phyloP scores from a whole-genome alignment of 2,797 vertebrate species.

The Poeciliopsis gracilis region DNA sequence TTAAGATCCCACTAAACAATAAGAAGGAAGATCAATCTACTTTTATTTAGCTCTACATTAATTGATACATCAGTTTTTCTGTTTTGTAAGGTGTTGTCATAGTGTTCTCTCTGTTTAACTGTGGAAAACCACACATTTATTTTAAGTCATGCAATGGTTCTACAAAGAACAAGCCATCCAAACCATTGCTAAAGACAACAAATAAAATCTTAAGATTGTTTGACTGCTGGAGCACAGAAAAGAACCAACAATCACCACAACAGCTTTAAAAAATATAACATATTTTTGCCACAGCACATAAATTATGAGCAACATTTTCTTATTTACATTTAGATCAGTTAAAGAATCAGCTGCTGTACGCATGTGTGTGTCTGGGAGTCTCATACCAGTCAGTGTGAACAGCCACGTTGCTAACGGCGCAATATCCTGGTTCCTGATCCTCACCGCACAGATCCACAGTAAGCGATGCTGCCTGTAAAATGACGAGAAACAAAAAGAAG shows the following conservation, averaged over 20 bases:
- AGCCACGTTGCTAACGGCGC: conserved; percentile 92
- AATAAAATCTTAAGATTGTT: neutral
- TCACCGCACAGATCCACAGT: conserved; percentile 95
- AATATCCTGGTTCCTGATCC: conserved; percentile 93
- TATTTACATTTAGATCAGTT: neutral
- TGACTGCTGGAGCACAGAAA: neutral
- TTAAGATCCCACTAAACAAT: too few species aligned
- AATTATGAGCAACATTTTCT: neutral
- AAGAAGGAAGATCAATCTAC: too few species aligned
- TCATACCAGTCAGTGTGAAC: conserved; percentile 93
- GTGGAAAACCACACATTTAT: too few species aligned
- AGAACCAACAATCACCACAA: neutral
- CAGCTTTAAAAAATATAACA: neutral
- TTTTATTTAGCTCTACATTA: too few species aligned
- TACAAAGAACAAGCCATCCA: too few species aligned
- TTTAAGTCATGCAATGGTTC: too few species aligned
- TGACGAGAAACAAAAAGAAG: conserved; percentile 13
- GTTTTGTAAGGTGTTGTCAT: too few species aligned
- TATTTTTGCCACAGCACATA: neutral
- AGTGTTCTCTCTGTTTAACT: too few species aligned
- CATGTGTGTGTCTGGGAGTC: neutral
- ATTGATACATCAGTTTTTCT: too few species aligned
- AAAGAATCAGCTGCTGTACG: neutral
- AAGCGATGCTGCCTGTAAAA: conserved; percentile 89
- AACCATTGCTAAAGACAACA: neutral